Conservation (phyloP, 2,113 vertebrate species). For the Heterocephalus glaber region DNA sequence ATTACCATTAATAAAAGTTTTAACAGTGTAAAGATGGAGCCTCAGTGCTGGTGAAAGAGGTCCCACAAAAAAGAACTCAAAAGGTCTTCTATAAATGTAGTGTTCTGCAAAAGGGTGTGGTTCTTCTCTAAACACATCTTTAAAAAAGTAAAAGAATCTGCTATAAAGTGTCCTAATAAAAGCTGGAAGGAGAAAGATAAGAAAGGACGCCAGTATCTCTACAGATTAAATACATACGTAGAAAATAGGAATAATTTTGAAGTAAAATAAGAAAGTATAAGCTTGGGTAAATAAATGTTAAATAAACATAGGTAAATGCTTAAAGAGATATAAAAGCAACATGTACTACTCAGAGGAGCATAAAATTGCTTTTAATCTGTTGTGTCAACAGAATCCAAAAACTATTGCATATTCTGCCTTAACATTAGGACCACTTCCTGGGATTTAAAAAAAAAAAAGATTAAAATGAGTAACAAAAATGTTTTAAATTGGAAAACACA, state of each 20-base stretch:
- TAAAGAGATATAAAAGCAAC: neutral
- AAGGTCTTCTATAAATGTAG: neutral
- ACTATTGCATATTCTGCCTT: neutral
- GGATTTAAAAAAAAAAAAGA: neutral
- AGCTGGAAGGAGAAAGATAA: neutral
- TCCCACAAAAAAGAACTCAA: neutral
- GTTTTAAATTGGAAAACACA: conserved; percentile 15
- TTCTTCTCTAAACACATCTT: conserved; percentile 1
- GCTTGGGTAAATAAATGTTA: neutral
- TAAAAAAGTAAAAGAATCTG: neutral
- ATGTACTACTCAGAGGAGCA: neutral
- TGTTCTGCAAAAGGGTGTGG: neutral
- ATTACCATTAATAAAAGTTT: neutral
- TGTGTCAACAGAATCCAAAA: conserved; percentile 33
- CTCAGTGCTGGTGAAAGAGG: neutral
- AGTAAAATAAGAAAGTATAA: conserved; percentile 20
- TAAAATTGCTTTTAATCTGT: conserved; percentile 7
- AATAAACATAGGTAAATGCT: neutral
- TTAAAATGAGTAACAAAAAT: conserved; percentile 11
- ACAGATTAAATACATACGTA: neutral
- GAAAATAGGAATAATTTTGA: neutral
- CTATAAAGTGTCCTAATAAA: neutral
- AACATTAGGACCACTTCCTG: conserved; percentile 21
- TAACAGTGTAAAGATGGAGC: neutral
- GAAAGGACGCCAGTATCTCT: neutral